These are phyloP conservation scores for Tadarida brasiliensis DNA, from an alignment of 2,797 vertebrate species.

Conservation along the genomic window DNA sequence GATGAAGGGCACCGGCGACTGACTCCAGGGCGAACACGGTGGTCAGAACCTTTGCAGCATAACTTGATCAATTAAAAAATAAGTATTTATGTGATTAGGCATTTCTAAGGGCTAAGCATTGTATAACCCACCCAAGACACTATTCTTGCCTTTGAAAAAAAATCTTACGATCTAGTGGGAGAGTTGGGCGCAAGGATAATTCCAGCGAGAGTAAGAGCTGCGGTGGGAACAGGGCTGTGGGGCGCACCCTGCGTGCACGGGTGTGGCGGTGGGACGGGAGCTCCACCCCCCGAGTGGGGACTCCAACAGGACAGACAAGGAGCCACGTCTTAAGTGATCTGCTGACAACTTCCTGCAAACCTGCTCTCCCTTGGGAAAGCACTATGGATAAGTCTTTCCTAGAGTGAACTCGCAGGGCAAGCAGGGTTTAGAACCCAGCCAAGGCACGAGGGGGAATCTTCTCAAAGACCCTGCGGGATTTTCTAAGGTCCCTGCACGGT, in stretches of 20 bases:
- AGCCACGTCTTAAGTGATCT: background rate
- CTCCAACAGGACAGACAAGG: background rate
- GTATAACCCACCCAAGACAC: background rate
- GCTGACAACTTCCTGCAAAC: background rate
- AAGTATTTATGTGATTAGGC: background rate
- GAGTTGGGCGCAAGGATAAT: background rate
- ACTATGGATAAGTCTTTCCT: background rate
- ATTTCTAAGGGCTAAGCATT: constrained; percentile 32
- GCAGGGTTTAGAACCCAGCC: background rate
- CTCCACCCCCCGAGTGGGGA: background rate
- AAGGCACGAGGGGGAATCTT: background rate
- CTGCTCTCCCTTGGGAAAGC: background rate
- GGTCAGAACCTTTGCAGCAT: background rate
- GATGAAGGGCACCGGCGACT: background rate
- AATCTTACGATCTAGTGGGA: background rate
- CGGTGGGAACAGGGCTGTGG: background rate
- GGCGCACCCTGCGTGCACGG: background rate
- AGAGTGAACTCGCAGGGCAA: background rate
- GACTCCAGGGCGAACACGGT: background rate
- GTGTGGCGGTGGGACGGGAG: background rate
- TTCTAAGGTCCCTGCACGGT: background rate
- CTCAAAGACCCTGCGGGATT: background rate
- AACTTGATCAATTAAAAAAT: constrained; percentile 25
- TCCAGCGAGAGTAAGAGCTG: background rate
- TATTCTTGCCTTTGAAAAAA: background rate